Evolutionary conservation across 92 coral and sea anemone genomes (phyloP).

Genomic region (Diadumene lineata): DNA sequence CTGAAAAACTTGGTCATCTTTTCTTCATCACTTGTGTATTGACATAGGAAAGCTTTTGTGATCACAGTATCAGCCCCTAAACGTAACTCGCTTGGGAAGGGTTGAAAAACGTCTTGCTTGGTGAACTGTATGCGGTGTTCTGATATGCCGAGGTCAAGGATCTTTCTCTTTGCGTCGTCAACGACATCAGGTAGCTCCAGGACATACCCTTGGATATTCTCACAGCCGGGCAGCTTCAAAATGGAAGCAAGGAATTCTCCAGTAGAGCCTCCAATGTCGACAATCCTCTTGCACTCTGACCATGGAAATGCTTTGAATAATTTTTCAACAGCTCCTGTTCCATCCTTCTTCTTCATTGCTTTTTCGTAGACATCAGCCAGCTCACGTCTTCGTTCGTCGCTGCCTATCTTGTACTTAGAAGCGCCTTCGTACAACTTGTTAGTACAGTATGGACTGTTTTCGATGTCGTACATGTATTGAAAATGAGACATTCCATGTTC

Average conservation of each 20-base stretch:
- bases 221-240: slow-evolving; percentile 55
- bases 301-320: slow-evolving; percentile 49
- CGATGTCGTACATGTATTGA: slow-evolving; percentile 29
- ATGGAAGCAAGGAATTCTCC: slow-evolving; percentile 57
- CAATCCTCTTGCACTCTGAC: slow-evolving; percentile 43
- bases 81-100: slow-evolving; percentile 10
- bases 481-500: slow-evolving; percentile 48
- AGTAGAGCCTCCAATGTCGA: slow-evolving; percentile 62
- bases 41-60: neutral
- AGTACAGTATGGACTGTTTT: neutral
- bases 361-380: slow-evolving; percentile 36
- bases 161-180: neutral
- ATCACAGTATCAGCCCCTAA: neutral
- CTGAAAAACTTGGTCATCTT: neutral
- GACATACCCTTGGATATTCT: slow-evolving; percentile 45
- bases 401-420: slow-evolving; percentile 22
- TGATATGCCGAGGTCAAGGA: slow-evolving; percentile 1
- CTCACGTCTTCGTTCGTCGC: slow-evolving; percentile 45
- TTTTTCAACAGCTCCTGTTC: neutral
- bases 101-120: slow-evolving; percentile 1
- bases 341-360: slow-evolving; percentile 17
- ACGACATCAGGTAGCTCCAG: slow-evolving; percentile 1
- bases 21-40: neutral
- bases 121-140: slow-evolving; percentile 14
- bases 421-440: slow-evolving; percentile 2